These are phyloP conservation scores for Phoeniculus purpureus DNA, from an alignment of 2,797 vertebrate species.

Conservation along the genomic window DNA sequence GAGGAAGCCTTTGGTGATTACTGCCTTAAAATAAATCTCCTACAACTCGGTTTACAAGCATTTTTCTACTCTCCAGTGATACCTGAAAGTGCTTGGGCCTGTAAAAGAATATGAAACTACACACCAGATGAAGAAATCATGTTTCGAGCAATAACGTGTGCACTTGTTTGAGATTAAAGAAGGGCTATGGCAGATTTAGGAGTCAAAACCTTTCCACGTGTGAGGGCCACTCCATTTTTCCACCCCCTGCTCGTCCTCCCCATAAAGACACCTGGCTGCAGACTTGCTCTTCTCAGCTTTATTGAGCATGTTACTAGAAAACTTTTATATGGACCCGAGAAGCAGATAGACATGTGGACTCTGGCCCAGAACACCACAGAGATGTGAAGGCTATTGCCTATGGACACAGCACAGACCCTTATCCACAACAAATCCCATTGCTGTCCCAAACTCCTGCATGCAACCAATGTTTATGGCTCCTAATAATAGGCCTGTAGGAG, in stretches of 20 bases:
- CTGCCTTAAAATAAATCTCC: not conserved
- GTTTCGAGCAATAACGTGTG: not conserved
- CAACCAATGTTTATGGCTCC: not conserved
- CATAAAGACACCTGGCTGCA: not conserved
- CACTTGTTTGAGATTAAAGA: not conserved
- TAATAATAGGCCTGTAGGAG: not conserved
- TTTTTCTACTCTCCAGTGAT: conserved; percentile 14
- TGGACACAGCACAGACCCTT: not conserved
- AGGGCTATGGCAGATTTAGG: not conserved
- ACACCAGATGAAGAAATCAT: not conserved
- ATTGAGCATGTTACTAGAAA: not conserved
- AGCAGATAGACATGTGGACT: rapidly evolving
- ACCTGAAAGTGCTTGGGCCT: not conserved
- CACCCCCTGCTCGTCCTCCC: not conserved
- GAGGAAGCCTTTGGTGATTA: not conserved
- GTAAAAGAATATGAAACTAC: not conserved
- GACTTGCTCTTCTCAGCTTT: not conserved
- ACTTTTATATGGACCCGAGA: not conserved
- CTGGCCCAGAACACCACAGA: not conserved
- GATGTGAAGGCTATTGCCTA: not conserved
- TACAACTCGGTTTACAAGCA: not conserved
- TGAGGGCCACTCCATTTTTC: not conserved
- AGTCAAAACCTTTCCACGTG: not conserved
- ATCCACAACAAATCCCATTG: not conserved
- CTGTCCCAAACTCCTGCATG: not conserved